Conservation (phyloP, 2,113 vertebrate genomes). For the Ptychochromis oligacanthus region DNA sequence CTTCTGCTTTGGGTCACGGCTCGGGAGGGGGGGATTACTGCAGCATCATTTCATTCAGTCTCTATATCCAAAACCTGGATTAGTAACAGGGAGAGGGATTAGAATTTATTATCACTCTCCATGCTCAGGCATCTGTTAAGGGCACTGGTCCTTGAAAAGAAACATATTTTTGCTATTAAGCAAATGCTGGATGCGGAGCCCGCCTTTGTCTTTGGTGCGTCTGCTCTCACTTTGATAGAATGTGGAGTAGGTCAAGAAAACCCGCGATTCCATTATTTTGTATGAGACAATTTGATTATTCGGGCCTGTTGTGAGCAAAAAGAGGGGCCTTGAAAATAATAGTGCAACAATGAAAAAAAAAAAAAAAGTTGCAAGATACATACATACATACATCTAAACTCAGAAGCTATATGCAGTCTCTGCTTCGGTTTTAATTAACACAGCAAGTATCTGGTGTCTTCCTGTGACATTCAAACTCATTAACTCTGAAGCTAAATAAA, state of each 20-base stretch:
- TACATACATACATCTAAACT: neutral
- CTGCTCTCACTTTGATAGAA: neutral
- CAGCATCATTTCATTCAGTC: conserved; percentile 56
- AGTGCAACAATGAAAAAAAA: neutral
- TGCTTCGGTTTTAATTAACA: conserved; percentile 37
- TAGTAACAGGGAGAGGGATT: conserved; percentile 64
- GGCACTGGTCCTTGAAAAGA: conserved; percentile 52
- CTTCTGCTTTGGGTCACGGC: conserved; percentile 52
- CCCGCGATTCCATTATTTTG: neutral
- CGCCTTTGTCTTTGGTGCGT: conserved; percentile 26
- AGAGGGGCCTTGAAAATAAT: neutral
- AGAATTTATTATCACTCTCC: conserved; percentile 60
- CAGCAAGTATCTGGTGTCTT: conserved; percentile 23
- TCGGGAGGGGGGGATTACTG: conserved; percentile 58
- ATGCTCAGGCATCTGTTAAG: conserved; percentile 64
- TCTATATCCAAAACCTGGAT: conserved; percentile 66
- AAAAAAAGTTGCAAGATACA: neutral
- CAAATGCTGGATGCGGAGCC: neutral
- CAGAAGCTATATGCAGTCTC: neutral
- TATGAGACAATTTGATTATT: neutral
- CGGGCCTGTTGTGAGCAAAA: neutral
- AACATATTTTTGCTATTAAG: conserved; percentile 66
- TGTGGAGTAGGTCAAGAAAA: conserved; percentile 27
- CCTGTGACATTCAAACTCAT: conserved; percentile 49
- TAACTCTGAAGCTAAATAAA: conserved; percentile 35